A percentile compares a stretch with the other conserved stretches of the same genome.
Conservation (phyloP, 2,888 invertebrate species). For the Diarsia brunnea region DNA sequence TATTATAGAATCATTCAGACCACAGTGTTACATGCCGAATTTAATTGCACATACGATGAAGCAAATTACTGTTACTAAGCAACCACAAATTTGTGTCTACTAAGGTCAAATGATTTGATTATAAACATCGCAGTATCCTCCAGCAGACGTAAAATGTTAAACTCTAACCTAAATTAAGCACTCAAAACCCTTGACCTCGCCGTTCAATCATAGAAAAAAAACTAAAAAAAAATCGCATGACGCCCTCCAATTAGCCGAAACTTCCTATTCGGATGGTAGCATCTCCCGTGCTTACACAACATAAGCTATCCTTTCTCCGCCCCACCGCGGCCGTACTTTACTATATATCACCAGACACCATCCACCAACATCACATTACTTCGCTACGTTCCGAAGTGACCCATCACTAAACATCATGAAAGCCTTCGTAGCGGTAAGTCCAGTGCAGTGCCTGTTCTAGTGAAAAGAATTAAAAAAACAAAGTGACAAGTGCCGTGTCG, state of each 20-base stretch:
- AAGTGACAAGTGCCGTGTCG: slow-evolving; percentile 86
- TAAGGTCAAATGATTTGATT: slow-evolving; percentile 46
- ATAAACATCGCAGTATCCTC: slow-evolving; percentile 17
- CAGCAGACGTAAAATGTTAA: slow-evolving; percentile 17
- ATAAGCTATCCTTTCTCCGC: slow-evolving; percentile 88
- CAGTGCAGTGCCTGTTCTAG: slow-evolving; percentile 80
- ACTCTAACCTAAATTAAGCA: slow-evolving; percentile 44
- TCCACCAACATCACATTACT: slow-evolving; percentile 85
- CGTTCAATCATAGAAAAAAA: slow-evolving; percentile 65
- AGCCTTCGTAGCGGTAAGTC: slow-evolving; percentile 90
- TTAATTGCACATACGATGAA: slow-evolving; percentile 21
- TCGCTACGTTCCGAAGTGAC: slow-evolving; percentile 87
- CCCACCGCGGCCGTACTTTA: slow-evolving; percentile 83
- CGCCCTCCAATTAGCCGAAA: slow-evolving; percentile 86
- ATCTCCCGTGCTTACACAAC: slow-evolving; percentile 89
- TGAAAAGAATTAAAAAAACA: slow-evolving; percentile 66
- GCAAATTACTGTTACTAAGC: slow-evolving; percentile 14
- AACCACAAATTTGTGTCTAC: slow-evolving; percentile 32
- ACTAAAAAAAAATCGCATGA: slow-evolving; percentile 77
- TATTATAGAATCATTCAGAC: not conserved
- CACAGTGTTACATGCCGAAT: slow-evolving; percentile 4
- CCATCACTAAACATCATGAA: slow-evolving; percentile 89
- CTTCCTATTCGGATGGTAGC: slow-evolving; percentile 84
- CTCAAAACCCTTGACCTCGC: slow-evolving; percentile 75
- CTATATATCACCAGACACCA: slow-evolving; percentile 86